These are phyloP conservation scores for Diplolepis rosae DNA, from an alignment of 2,888 invertebrate genomes.

Conservation along the genomic window DNA sequence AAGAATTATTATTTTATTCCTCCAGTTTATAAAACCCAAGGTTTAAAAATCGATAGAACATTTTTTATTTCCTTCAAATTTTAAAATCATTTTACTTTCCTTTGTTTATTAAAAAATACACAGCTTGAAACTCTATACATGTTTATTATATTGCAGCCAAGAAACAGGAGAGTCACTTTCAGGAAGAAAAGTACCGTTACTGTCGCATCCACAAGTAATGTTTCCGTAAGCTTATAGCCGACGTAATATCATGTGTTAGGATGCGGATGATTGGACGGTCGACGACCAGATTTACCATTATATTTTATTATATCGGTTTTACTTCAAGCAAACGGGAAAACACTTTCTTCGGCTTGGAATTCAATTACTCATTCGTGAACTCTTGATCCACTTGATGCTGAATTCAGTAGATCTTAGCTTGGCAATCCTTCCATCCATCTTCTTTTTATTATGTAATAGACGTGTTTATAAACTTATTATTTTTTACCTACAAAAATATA, in stretches of 20 bases:
- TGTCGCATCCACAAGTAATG: constrained; percentile 55
- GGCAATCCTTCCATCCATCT: not conserved
- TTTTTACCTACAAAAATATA: no score
- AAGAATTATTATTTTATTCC: no score
- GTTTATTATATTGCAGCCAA: not conserved
- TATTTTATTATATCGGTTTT: not conserved
- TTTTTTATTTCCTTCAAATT: no score
- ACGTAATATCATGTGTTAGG: constrained; percentile 52
- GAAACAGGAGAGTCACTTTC: constrained; percentile 46
- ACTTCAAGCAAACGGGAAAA: constrained; percentile 65
- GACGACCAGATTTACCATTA: not conserved
- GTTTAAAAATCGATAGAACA: no score
- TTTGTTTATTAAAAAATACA: no score
- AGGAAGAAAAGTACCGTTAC: constrained; percentile 63
- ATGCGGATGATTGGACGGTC: constrained; percentile 34
- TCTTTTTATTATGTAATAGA: no score
- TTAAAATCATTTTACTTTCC: no score
- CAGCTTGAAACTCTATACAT: no score
- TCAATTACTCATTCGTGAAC: constrained; percentile 67
- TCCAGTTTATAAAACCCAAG: no score
- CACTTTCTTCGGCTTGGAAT: constrained; percentile 68
- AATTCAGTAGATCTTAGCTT: constrained; percentile 31
- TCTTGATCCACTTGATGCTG: constrained; percentile 65
- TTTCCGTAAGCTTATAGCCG: constrained; percentile 59
- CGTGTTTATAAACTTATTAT: no score